Conservation (phyloP, 2,888 invertebrate genomes). For the Anticlea derivata region DNA sequence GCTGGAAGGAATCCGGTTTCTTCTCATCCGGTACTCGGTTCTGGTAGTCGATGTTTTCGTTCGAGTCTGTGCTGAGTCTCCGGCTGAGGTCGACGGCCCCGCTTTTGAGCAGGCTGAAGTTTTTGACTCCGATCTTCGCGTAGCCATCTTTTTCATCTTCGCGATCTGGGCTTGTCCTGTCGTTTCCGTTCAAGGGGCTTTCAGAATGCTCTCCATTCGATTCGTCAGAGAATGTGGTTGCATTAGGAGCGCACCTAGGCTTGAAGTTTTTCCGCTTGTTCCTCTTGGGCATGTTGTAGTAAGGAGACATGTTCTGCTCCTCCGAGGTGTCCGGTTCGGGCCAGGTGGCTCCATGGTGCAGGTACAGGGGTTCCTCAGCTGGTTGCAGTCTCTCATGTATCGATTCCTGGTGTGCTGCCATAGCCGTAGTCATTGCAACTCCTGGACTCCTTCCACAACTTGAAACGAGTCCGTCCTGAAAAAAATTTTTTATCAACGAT, state of each 20-base stretch:
- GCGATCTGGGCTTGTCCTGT: conserved; percentile 68
- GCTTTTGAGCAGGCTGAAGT: conserved; percentile 76
- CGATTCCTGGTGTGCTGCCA: conserved; percentile 82
- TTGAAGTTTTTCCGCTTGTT: conserved; percentile 92
- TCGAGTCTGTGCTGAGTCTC: conserved; percentile 79
- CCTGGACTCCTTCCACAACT: conserved; percentile 66
- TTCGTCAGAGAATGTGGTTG: conserved; percentile 77
- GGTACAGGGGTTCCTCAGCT: conserved; percentile 71
- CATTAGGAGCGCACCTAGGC: conserved; percentile 88
- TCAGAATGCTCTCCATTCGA: conserved; percentile 69
- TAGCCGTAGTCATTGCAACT: conserved; percentile 83
- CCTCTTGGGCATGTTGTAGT: conserved; percentile 84
- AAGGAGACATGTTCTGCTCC: conserved; percentile 70
- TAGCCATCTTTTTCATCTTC: conserved; percentile 59
- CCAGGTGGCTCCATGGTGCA: conserved; percentile 82
- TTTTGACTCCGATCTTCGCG: conserved; percentile 78
- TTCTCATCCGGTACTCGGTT: conserved; percentile 74
- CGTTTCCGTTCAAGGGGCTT: conserved; percentile 71
- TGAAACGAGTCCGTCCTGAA: conserved; percentile 72
- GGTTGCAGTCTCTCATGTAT: conserved; percentile 81
- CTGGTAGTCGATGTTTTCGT: conserved; percentile 81
- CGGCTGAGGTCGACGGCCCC: conserved; percentile 79
- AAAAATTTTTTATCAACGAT: not conserved
- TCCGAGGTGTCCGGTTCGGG: conserved; percentile 72
- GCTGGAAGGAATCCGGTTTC: conserved; percentile 74